Evolutionary conservation across 2,113 vertebrate species (phyloP), one percentile per base, ranked within the genome.

Genomic region (Tragelaphus imberbis): DNA sequence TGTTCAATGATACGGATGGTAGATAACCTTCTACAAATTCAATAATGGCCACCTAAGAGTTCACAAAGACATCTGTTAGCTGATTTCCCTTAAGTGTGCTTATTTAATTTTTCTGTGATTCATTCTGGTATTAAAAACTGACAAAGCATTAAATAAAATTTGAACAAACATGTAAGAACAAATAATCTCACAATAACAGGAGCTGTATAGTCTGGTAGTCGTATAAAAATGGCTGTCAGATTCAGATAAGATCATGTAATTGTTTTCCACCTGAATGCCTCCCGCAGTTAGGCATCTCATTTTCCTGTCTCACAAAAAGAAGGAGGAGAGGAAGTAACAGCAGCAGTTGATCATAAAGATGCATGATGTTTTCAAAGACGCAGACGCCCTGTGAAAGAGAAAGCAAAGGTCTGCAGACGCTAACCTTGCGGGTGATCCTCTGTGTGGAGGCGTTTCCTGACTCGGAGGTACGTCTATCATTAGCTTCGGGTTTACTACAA

Each of bases 231-330:
- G 5, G 30, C 59, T 44, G 30, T 85, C 82, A 63, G 40, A 47
- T 79, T 94, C 58, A 84, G 75, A 84, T 77, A 92, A 79, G 47
- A 77, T 84, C 56, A 2, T 84, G 56, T 92, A 92, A 53, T 94
- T 79, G 82, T 92, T 94, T 92, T 97, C 85, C 49, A 87, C 56
- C 47, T 55, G 91, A 95, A 55, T 85, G 91, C 58, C n/a, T 59
- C 88, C 56, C 33, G 8, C 12, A 40, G 40, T 80, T 68, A 44
- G 14, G 19, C 36, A 25, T 58, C 82, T 91, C 91, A 63, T 93
- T 91, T 91, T 93, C 63, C 59, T 59, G 30, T 93, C 84, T 95
- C 40, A 51, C 30, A 44, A 27, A 61, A 71, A 63, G 21, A 33
- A 93, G 13, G 51, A 40, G n/a, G 27, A 58, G 56, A 77, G 44